These are phyloP conservation scores for Tetrax tetrax DNA, from an alignment of 2,113 vertebrate genomes.

Conservation along the genomic window DNA sequence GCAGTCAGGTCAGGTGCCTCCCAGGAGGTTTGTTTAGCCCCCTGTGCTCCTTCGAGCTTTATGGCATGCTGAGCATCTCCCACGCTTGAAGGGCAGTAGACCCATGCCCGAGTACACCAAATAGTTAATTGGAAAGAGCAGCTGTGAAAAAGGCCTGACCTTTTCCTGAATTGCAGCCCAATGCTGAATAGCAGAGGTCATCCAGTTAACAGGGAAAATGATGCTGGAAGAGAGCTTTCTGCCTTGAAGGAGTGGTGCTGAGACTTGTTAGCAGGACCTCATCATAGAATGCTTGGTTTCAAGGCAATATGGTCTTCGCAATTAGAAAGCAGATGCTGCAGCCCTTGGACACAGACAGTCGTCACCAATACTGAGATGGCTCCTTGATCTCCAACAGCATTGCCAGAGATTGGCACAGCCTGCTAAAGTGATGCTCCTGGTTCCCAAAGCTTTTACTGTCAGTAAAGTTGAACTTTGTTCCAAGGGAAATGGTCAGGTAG, in stretches of 20 bases:
- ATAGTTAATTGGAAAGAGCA: conserved; percentile 56
- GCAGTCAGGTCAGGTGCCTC: conserved; percentile 46
- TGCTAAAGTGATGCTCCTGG: neutral
- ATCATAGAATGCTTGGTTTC: accelerated
- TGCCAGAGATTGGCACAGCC: neutral
- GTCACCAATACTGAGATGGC: neutral
- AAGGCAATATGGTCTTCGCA: accelerated
- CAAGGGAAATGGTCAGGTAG: accelerated
- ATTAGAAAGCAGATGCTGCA: neutral
- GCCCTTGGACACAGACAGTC: accelerated
- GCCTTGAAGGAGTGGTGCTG: neutral
- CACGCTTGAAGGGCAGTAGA: neutral
- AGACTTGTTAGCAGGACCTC: neutral
- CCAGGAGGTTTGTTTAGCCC: neutral
- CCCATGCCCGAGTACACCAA: neutral
- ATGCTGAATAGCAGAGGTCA: conserved; percentile 20
- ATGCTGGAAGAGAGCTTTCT: neutral
- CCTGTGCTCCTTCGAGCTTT: neutral
- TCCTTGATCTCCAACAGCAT: neutral
- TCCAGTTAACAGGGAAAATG: conserved; percentile 12
- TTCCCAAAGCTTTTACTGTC: neutral
- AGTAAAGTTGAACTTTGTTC: neutral
- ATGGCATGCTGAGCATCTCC: conserved; percentile 36
- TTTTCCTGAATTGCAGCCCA: conserved; percentile 24
- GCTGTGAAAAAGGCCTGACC: conserved; percentile 28